Base-by-base conservation (phyloP, 30 jellyfish, hydroid and myxozoan species). In the Aurelia aurita complex sp. Pacific region DNA sequence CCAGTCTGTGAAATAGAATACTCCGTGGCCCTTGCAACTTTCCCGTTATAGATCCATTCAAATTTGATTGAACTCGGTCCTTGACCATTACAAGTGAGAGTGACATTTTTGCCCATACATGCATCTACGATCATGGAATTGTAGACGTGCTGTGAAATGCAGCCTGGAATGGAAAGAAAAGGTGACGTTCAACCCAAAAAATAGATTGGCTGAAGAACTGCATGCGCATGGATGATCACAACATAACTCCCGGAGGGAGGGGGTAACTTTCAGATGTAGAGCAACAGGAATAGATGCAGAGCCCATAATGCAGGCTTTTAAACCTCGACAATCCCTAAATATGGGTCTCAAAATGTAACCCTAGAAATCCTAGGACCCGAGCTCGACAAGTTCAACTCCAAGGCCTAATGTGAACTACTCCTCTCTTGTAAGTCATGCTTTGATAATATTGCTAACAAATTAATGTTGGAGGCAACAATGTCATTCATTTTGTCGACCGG, bases 1-100 rank as follows among this genome's bases (percentile, higher is more conserved):
- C 29, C 29, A 43, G 61, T 13, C 59, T 40, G 64, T 32, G 59
- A 32, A 16, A 70, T 32, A 12, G 33, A 35, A 16, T 70, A 36
- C 4, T 70, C 64, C 23, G 2, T 33, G 54, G 64, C 19, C 29
- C 8, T 23, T 7, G 34, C 18, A 11, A 10, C 46, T 42, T 32
- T 12, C 32, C 80, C 80, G 38, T 70, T 70, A 19, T 23, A 52
- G 11, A 17, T 70, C 80, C 80, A 70, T 10, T 12, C 33, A 13
- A 70, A 70, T 17, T 2, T 70, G 6, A 67, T 10, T 10, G 38
- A 29, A 23, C 33, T 70, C 16, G n/a, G 59, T 29, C 64, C 64
- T 16, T 70, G 33, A 57, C 80, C 67, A 32, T 70, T 17, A 42
- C 80, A 70, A 6, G 36, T 70, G 4, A 70, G 80, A 10, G 80